Base-by-base conservation (phyloP, 2,797 vertebrate species). In the Pelochelys cantorii region DNA sequence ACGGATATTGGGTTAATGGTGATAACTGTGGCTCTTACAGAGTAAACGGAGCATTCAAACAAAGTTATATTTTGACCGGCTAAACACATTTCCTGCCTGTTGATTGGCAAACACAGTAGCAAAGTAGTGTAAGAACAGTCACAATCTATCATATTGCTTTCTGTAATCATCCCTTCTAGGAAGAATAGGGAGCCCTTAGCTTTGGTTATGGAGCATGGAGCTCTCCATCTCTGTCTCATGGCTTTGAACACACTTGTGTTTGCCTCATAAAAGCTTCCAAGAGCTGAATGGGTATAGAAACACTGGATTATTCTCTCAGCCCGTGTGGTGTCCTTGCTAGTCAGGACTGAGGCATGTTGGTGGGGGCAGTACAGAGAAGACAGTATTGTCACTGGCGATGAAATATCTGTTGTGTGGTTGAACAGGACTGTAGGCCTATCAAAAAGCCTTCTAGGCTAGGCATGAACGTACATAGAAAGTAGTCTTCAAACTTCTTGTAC, bases 1-100 rank as follows among this genome's bases (percentile, higher is more conserved):
- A 81, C 23, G 83, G 9, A 2, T 31, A 4, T 5, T 10, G 11
- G 31, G 5, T 14, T 17, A 56, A 25, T 0, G 9, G 68, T 20
- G 79, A 3, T 18, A 87, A 57, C 27, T 2, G 0, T 59, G 15
- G 29, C 48, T 48, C 8, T 13, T 78, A 48, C 52, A 48, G n/a
- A 68, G 9, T 12, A 48, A 11, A 42, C 11, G 34, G 82, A 42
- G 37, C 37, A 75, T 75, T 53, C 5, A 4, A n/a, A 5, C 3
- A 4, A 48, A 48, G 59, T 52, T 12, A 1, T 3, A 20, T 5
- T 14, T 48, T 80, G 29, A 48, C 37, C 25, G 54, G 55, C 34
- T 37, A 4, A 4, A 29, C 34, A 42, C 17, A 65, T 65, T 68
- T 7, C 31, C 9, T 25, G 37, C 34, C n/a, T 37, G 14, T 4